These are phyloP conservation scores for Limanda limanda DNA, from an alignment of 2,113 vertebrate species.

Conservation along the genomic window DNA sequence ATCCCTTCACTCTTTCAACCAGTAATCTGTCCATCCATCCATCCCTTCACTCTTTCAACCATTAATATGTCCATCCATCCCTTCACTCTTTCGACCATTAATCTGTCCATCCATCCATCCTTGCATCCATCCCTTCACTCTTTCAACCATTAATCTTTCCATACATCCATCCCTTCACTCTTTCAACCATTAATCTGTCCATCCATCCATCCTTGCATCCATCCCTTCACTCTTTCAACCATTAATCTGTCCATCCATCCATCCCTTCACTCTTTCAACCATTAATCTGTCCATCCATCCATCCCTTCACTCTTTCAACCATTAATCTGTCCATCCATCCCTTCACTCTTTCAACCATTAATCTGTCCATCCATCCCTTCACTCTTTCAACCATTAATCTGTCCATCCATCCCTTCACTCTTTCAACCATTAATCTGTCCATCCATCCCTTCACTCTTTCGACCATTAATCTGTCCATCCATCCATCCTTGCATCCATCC, in stretches of 20 bases:
- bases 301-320: slow-evolving; percentile 65
- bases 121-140: slow-evolving; percentile 59
- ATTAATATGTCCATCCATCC: slow-evolving; percentile 67
- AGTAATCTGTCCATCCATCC: too few species aligned
- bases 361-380: slow-evolving; percentile 53
- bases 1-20: too few species aligned
- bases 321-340: slow-evolving; percentile 68
- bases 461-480: too few species aligned
- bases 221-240: slow-evolving; percentile 65
- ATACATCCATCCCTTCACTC: slow-evolving; percentile 48
- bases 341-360: too few species aligned
- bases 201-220: too few species aligned
- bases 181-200: too few species aligned
- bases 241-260: slow-evolving; percentile 71
- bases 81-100: too few species aligned
- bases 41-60: slow-evolving; percentile 65
- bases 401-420: slow-evolving; percentile 59
- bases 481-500: too few species aligned
- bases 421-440: slow-evolving; percentile 72
- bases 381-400: too few species aligned
- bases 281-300: too few species aligned
- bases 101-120: too few species aligned
- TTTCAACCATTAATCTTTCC: slow-evolving; percentile 73
- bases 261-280: too few species aligned
- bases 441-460: slow-evolving; percentile 47